Percentiles rank a stretch among this genome's conserved stretches.
Conservation (phyloP, 2,113 vertebrate genomes). For the Nyctibius bracteatus region DNA sequence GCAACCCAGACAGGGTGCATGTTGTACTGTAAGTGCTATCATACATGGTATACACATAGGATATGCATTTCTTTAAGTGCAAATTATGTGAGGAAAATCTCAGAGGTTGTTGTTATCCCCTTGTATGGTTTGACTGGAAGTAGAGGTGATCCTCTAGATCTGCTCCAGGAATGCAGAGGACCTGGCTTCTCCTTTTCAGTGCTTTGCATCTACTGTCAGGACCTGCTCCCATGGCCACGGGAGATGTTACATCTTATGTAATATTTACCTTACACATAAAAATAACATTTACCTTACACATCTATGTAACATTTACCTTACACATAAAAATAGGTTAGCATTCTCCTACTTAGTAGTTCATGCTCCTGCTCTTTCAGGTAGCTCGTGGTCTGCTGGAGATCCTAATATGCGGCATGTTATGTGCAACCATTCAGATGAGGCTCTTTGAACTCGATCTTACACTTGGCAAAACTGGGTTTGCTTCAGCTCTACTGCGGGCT, state of each 20-base stretch:
- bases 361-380: not conserved
- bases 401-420: not conserved
- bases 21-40: not conserved
- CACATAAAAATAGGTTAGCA: not conserved
- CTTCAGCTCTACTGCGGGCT: not conserved
- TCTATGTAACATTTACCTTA: no score
- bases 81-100: not conserved
- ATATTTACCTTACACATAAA: no score
- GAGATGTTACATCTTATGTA: not conserved
- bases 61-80: not conserved
- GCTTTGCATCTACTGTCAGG: not conserved
- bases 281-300: no score
- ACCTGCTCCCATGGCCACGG: not conserved
- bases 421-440: fast-evolving
- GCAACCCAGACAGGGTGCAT: not conserved
- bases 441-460: not conserved
- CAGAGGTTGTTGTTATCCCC: not conserved
- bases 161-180: not conserved
- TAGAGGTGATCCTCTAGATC: not conserved
- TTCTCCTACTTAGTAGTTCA: not conserved
- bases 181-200: not conserved
- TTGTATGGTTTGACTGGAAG: not conserved
- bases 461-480: not conserved
- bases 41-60: fast-evolving
- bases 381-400: not conserved